phyloP scores from a whole-genome alignment of 2,888 invertebrate genomes.

The Nomada lathburiana region DNA sequence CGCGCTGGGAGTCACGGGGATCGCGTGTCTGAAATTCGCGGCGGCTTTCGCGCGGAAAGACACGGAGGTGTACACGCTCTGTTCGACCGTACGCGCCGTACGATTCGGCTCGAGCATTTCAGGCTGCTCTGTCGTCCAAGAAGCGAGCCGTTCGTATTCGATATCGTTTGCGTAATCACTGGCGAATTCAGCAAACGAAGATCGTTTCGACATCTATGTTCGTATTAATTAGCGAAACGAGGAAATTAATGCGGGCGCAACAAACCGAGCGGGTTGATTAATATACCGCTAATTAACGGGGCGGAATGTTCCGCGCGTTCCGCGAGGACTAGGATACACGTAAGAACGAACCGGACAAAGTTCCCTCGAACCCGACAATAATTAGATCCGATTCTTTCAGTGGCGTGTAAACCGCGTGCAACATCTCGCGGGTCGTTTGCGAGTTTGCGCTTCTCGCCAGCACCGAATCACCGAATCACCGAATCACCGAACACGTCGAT shows the following conservation, averaged over 20 bases:
- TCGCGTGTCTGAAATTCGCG: conserved; percentile 13
- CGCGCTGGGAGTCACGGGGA: conserved; percentile 16
- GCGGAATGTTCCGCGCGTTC: conserved; percentile 17
- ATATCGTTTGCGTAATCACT: not conserved
- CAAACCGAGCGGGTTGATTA: conserved; percentile 61
- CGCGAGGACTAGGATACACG: conserved; percentile 32
- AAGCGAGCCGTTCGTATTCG: not conserved
- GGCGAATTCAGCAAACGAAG: not conserved
- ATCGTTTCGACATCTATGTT: conserved; percentile 25
- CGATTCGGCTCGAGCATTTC: not conserved
- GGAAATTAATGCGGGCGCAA: conserved; percentile 51
- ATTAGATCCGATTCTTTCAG: conserved; percentile 30
- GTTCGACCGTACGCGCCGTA: too few species aligned
- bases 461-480: too few species aligned
- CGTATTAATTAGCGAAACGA: conserved; percentile 47
- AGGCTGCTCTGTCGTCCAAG: too few species aligned
- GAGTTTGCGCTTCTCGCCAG: not conserved
- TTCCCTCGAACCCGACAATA: conserved; percentile 32
- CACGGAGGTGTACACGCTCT: too few species aligned
- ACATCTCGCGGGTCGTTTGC: not conserved
- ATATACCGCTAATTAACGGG: conserved; percentile 60
- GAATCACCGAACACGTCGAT: too few species aligned
- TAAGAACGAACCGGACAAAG: not conserved
- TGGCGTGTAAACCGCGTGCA: not conserved
- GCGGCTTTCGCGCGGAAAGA: conserved; percentile 31